Evolutionary conservation across 1,140 invertebrate genomes (phyloP).

Genomic region (Drosophila varians): DNA sequence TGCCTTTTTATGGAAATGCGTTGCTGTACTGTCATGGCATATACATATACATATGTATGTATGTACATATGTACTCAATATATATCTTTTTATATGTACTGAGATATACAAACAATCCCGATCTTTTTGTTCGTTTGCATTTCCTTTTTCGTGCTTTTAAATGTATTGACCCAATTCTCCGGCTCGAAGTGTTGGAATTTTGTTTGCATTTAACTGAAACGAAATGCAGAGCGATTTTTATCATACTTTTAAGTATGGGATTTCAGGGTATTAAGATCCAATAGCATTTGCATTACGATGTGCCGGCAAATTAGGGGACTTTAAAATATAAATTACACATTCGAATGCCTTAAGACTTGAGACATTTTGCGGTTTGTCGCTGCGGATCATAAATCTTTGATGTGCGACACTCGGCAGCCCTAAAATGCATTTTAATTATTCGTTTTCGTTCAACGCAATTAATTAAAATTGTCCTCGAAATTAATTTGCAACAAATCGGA

Average conservation of each 20-base stretch:
- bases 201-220: conserved; percentile 47
- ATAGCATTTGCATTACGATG: conserved; percentile 42
- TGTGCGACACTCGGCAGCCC: conserved; percentile 15
- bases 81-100: conserved; percentile 13
- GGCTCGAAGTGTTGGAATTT: conserved; percentile 38
- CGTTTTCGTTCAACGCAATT: conserved; percentile 3
- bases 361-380: conserved; percentile 7
- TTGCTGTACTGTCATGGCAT: not conserved
- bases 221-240: conserved; percentile 29
- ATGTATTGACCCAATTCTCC: conserved; percentile 69
- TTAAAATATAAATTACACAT: conserved; percentile 6
- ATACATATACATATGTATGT: not conserved
- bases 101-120: conserved; percentile 25
- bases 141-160: conserved; percentile 65
- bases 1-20: conserved; percentile 10
- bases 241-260: conserved; percentile 15
- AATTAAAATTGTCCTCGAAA: conserved; percentile 21
- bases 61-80: too few species aligned
- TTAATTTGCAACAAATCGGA: conserved; percentile 33
- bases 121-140: conserved; percentile 58
- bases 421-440: conserved; percentile 9
- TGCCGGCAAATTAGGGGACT: not conserved
- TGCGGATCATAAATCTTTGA: conserved; percentile 23
- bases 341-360: conserved; percentile 16
- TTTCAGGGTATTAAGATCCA: conserved; percentile 7